phyloP scores from a whole-genome alignment of 2,888 invertebrate species.

The Rhamnusium bicolor region DNA sequence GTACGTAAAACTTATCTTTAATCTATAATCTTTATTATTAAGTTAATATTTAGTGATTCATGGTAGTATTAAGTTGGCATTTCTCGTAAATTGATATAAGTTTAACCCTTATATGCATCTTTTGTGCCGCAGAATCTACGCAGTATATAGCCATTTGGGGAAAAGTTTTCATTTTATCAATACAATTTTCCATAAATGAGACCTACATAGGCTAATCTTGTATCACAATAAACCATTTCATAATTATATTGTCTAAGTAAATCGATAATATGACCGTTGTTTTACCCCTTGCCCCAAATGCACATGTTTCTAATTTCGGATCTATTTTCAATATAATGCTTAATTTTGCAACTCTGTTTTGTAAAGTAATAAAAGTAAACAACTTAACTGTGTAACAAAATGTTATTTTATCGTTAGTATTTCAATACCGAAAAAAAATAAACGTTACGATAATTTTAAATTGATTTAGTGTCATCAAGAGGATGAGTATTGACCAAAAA shows the following conservation, averaged over 20 bases:
- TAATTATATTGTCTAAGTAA: conserved; percentile 58
- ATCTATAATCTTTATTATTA: conserved; percentile 21
- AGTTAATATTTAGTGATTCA: conserved; percentile 11
- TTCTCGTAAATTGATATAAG: conserved; percentile 19
- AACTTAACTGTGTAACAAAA: not conserved
- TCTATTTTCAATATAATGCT: conserved; percentile 32
- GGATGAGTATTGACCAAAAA: conserved; percentile 12
- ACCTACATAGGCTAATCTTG: not conserved
- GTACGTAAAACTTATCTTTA: conserved; percentile 54
- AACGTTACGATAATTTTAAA: conserved; percentile 10
- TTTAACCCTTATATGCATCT: conserved; percentile 59
- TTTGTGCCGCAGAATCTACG: conserved; percentile 65
- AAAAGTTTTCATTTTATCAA: conserved; percentile 19
- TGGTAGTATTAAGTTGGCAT: conserved; percentile 19
- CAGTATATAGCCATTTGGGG: conserved; percentile 49
- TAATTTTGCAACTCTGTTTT: not conserved
- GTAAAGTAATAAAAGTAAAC: conserved; percentile 12
- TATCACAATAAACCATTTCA: conserved; percentile 12
- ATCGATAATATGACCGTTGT: conserved; percentile 69
- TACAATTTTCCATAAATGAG: not conserved
- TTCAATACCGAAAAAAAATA: not conserved
- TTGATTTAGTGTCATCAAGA: conserved; percentile 29
- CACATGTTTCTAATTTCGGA: conserved; percentile 60
- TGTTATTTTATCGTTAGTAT: conserved; percentile 1
- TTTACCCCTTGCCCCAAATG: conserved; percentile 61